Conservation (phyloP, 2,797 vertebrate genomes). For the Myotis myotis region DNA sequence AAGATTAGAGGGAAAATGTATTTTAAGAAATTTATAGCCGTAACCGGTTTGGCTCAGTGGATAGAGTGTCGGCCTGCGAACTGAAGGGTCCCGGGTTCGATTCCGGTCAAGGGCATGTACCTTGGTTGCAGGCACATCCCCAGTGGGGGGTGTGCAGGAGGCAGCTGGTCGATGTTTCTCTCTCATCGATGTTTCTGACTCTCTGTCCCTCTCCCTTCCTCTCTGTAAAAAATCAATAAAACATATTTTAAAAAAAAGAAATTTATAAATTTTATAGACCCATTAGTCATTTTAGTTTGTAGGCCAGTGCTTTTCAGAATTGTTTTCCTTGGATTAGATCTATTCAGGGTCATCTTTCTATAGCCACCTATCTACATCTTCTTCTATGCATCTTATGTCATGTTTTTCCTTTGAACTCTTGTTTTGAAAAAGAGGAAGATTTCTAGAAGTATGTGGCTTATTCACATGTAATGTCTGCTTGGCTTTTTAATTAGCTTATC, state of each 20-base stretch:
- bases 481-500: neutral
- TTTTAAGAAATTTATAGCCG: neutral
- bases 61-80: too few relatives aligned
- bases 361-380: neutral
- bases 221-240: too few relatives aligned
- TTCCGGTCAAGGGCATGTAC: too few relatives aligned
- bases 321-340: neutral
- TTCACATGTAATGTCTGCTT: neutral
- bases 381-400: neutral
- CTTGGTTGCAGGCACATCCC: too few relatives aligned
- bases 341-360: neutral
- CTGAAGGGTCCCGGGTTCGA: too few relatives aligned
- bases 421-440: neutral
- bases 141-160: too few relatives aligned
- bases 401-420: neutral
- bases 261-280: conserved; percentile 3
- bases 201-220: too few relatives aligned
- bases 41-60: too few relatives aligned
- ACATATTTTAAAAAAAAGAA: conserved; percentile 5
- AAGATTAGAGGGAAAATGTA: neutral
- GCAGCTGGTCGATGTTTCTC: too few relatives aligned
- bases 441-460: conserved; percentile 20
- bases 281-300: neutral
- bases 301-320: neutral
- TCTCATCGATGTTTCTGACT: too few relatives aligned